phyloP scores from a whole-genome alignment of 2,113 vertebrate genomes.

The crab-eating macaque (Macaca fascicularis) region DNA sequence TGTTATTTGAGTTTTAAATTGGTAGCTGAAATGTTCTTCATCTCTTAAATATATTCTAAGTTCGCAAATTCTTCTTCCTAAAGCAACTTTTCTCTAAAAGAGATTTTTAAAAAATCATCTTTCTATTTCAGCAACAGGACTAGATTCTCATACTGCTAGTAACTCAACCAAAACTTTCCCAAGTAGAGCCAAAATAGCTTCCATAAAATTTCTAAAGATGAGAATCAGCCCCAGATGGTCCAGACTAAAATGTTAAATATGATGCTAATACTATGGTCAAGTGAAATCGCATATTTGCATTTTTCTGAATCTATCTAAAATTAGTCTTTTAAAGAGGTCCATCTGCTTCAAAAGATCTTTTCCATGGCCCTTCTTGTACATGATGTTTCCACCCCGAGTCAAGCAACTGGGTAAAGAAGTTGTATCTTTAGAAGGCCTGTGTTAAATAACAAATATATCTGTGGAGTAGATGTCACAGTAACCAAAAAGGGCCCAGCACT shows the following conservation, averaged over 20 bases:
- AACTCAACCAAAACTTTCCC: background rate
- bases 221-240: conserved; percentile 15
- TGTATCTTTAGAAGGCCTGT: background rate
- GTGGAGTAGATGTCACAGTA: accelerated
- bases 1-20: background rate
- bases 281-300: background rate
- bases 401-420: background rate
- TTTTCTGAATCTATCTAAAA: background rate
- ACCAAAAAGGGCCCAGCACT: accelerated
- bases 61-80: background rate
- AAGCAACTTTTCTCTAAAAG: background rate
- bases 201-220: background rate
- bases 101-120: background rate
- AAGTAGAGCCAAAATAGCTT: background rate
- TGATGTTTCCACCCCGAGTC: background rate
- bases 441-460: background rate
- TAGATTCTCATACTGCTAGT: background rate
- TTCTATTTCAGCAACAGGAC: background rate
- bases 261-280: background rate
- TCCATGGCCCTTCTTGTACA: background rate
- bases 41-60: background rate
- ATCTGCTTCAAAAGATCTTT: background rate
- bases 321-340: background rate
- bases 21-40: background rate
- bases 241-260: background rate